Evolutionary conservation across 1,140 invertebrate species (phyloP).

Genomic region (Platyura marginata): DNA sequence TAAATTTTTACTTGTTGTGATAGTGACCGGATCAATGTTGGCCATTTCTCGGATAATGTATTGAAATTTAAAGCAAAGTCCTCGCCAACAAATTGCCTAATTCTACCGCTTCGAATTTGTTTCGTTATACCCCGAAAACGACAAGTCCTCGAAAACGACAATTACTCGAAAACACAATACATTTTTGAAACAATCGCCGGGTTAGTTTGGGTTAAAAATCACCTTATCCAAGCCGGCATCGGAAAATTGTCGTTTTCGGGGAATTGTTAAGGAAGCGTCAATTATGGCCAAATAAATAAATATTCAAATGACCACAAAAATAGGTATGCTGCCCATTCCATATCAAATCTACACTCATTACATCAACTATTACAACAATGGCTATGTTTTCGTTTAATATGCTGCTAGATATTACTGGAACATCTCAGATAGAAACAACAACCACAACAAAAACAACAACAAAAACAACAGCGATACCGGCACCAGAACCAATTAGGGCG

Average conservation of each 20-base stretch:
- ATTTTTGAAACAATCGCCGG: not conserved
- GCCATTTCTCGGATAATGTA: too few relatives aligned
- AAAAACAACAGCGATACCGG: not conserved
- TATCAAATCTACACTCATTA: not conserved
- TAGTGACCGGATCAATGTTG: too few relatives aligned
- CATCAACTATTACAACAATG: not conserved
- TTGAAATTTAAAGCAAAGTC: too few relatives aligned
- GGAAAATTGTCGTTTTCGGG: too few relatives aligned
- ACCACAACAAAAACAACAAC: not conserved
- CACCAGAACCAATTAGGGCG: slow-evolving; percentile 1
- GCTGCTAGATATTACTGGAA: not conserved
- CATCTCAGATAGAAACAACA: not conserved
- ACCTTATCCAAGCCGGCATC: too few relatives aligned
- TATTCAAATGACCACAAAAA: not conserved
- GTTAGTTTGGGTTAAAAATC: too few relatives aligned
- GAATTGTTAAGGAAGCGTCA: not conserved
- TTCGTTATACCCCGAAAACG: not conserved
- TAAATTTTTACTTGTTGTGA: too few relatives aligned
- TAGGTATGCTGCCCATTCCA: slow-evolving; percentile 28
- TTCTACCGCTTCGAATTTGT: too few relatives aligned
- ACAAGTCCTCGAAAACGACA: not conserved
- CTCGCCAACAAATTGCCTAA: too few relatives aligned
- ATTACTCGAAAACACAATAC: not conserved
- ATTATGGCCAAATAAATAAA: not conserved
- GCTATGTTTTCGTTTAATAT: not conserved